Percentiles rank a stretch among this genome's conserved stretches.
Evolutionary conservation across 2,113 vertebrate genomes (phyloP).

Genomic region (Leucosticte australis): DNA sequence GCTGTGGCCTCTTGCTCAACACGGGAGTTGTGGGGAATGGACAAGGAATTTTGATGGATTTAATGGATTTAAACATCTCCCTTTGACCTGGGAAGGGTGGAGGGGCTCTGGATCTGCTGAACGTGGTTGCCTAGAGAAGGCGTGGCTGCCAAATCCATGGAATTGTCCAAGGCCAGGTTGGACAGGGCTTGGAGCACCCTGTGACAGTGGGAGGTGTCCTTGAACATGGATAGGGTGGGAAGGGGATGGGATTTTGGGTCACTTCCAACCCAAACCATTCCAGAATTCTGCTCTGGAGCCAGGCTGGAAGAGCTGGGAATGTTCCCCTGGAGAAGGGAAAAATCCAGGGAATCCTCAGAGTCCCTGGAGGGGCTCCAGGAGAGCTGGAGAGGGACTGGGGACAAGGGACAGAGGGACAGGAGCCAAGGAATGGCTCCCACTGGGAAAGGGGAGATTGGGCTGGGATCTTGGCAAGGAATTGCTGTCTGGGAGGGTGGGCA

Average conservation of each 20-base stretch:
- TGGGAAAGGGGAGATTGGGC: not conserved
- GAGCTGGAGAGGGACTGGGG: not conserved
- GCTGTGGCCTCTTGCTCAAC: fast-evolving
- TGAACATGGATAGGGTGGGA: not conserved
- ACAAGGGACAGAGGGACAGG: not conserved
- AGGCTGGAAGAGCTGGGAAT: not conserved
- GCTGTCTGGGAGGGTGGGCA: fast-evolving
- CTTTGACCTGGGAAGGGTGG: not conserved
- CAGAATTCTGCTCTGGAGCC: not conserved
- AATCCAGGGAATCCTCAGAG: not conserved
- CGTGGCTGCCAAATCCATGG: not conserved
- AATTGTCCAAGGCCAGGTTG: not conserved
- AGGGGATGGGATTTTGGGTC: not conserved
- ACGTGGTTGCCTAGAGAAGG: fast-evolving
- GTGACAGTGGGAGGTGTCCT: not conserved
- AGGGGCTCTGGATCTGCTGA: not conserved
- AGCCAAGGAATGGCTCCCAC: not conserved
- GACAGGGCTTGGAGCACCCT: fast-evolving
- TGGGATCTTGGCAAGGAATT: not conserved
- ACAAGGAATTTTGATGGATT: not conserved
- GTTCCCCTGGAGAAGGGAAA: not conserved
- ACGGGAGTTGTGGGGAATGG: fast-evolving
- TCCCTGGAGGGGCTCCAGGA: not conserved
- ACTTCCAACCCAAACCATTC: fast-evolving
- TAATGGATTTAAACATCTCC: not conserved